These are phyloP conservation scores for Pan paniscus DNA, from an alignment of 2,113 vertebrate species.

Conservation along the genomic window DNA sequence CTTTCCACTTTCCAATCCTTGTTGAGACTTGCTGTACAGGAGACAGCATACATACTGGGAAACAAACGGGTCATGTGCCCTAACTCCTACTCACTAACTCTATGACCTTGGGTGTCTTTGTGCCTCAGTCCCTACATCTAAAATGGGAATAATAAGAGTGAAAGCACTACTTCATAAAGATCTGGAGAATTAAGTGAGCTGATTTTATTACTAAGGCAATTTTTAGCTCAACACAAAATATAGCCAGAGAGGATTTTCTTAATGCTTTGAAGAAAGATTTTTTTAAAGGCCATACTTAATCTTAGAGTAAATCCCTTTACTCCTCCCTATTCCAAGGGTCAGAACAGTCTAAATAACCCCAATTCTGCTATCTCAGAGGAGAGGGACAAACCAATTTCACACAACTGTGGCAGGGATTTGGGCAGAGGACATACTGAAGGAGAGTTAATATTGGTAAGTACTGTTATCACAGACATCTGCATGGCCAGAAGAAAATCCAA, in stretches of 20 bases:
- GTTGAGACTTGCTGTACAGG: neutral
- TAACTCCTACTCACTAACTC: neutral
- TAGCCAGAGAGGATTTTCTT: neutral
- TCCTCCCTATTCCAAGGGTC: neutral
- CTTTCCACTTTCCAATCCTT: rapidly evolving
- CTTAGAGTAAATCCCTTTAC: neutral
- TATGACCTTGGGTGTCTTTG: neutral
- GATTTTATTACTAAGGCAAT: neutral
- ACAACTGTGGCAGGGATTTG: neutral
- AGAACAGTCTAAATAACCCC: neutral
- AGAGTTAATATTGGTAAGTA: neutral
- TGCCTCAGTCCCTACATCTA: neutral
- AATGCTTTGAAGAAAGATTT: neutral
- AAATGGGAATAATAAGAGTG: neutral
- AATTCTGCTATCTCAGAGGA: neutral
- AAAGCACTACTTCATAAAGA: neutral
- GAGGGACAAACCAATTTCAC: neutral
- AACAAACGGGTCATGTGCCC: neutral
- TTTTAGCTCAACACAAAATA: neutral
- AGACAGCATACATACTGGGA: rapidly evolving
- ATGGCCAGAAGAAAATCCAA: neutral
- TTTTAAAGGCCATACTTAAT: neutral
- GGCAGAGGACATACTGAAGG: neutral
- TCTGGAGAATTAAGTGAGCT: neutral
- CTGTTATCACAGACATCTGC: neutral